phyloP scores from a whole-genome alignment of 2,797 vertebrate genomes.

The Taenioides sp. region DNA sequence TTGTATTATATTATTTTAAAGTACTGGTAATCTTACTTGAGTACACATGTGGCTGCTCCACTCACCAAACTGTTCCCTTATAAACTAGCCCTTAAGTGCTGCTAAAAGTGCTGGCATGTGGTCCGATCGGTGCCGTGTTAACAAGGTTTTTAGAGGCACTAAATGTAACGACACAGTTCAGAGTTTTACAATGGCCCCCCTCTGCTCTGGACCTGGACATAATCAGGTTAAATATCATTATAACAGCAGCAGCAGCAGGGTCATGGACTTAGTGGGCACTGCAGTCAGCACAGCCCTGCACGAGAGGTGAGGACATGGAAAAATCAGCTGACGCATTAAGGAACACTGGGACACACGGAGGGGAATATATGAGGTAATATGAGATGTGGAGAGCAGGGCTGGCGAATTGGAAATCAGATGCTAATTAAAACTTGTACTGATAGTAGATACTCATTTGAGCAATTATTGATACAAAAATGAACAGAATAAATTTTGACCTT shows the following conservation, averaged over 20 bases:
- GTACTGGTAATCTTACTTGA: no score
- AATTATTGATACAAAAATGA: no score
- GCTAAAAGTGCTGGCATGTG: constrained; percentile 48
- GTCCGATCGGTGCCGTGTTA: constrained; percentile 29
- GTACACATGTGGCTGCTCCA: not conserved
- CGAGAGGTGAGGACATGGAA: constrained; percentile 31
- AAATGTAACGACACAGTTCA: constrained; percentile 34
- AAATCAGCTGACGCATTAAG: not conserved
- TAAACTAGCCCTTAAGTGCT: not conserved
- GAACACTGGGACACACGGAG: not conserved
- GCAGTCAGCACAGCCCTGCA: constrained; percentile 18
- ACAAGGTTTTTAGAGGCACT: constrained; percentile 46
- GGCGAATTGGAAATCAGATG: no score
- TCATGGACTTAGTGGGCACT: constrained; percentile 23
- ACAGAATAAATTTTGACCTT: no score
- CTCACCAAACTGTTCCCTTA: not conserved
- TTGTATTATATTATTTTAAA: no score
- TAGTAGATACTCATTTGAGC: no score
- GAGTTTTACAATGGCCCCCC: constrained; percentile 48
- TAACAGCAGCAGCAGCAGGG: constrained; percentile 20
- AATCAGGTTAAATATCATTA: constrained; percentile 40
- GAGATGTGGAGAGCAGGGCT: no score
- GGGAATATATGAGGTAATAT: not conserved
- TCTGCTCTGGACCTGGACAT: constrained; percentile 21
- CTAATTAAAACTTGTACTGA: no score